These are phyloP conservation scores for Larimichthys polyactis DNA, from an alignment of 2,113 vertebrate genomes.

Conservation along the genomic window DNA sequence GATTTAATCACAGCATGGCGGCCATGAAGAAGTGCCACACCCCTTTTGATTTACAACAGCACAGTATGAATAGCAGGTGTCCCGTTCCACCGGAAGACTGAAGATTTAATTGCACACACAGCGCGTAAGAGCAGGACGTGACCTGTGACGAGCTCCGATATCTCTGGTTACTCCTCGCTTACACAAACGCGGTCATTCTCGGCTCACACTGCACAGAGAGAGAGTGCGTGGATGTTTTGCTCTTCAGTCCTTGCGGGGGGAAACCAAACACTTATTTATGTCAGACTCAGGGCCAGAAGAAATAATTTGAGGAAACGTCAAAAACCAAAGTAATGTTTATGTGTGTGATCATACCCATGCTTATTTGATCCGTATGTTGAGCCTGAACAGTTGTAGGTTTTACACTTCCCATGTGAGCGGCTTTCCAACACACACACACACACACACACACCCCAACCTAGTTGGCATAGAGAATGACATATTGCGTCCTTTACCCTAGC, in stretches of 20 bases:
- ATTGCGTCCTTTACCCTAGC: slow-evolving; percentile 24
- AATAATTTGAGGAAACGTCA: background rate
- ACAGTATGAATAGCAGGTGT: slow-evolving; percentile 32
- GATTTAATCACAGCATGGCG: background rate
- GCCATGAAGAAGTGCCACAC: background rate
- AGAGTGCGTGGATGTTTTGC: slow-evolving; percentile 23
- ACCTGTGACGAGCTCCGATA: background rate
- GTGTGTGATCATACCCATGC: background rate
- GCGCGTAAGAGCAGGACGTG: slow-evolving; percentile 7
- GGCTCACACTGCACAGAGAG: slow-evolving; percentile 7
- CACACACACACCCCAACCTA: slow-evolving; percentile 48
- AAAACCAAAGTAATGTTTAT: background rate
- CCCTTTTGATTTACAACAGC: slow-evolving; percentile 24
- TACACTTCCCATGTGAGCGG: background rate
- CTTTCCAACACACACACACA: background rate
- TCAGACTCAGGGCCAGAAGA: background rate
- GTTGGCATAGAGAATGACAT: slow-evolving; percentile 47
- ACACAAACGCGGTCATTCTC: slow-evolving; percentile 22
- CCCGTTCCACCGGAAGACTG: slow-evolving; percentile 19
- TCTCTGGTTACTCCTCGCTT: slow-evolving; percentile 46
- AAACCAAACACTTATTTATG: background rate
- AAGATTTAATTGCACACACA: background rate
- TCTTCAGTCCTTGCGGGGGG: background rate
- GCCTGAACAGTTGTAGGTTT: background rate
- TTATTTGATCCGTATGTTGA: background rate